Conservation (phyloP, 1,140 invertebrate genomes). For the Yoshiicerus persimilis region DNA sequence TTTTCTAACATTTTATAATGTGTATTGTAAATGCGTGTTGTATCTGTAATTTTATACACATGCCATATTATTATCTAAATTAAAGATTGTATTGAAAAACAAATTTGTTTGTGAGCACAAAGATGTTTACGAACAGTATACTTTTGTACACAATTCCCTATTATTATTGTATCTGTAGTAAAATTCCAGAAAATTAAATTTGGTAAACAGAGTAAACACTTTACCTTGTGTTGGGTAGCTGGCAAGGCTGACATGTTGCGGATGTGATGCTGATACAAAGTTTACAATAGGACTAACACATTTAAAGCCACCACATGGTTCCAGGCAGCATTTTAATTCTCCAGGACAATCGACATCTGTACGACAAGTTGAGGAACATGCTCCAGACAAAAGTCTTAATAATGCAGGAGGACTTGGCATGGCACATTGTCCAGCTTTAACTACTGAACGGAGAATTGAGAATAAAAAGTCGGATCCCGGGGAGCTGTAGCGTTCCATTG, state of each 20-base stretch:
- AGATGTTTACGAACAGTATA: too few species aligned
- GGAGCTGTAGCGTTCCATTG: not conserved
- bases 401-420: conserved; percentile 40
- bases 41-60: too few species aligned
- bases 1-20: too few species aligned
- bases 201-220: not conserved
- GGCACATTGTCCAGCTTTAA: conserved; percentile 38
- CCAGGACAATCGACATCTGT: conserved; percentile 48
- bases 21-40: too few species aligned
- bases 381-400: conserved; percentile 42
- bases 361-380: conserved; percentile 46
- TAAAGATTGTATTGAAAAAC: too few species aligned
- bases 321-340: conserved; percentile 48
- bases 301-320: conserved; percentile 45
- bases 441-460: conserved; percentile 33
- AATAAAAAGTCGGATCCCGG: conserved; percentile 28
- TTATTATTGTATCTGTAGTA: not conserved
- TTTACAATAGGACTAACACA: conserved; percentile 25
- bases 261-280: not conserved
- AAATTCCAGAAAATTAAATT: too few species aligned
- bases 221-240: not conserved
- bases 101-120: too few species aligned
- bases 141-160: not conserved
- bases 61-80: too few species aligned
- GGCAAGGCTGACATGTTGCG: not conserved